Evolutionary conservation across 2,888 invertebrate species (phyloP).

Genomic region (Gymnocheta viridis): DNA sequence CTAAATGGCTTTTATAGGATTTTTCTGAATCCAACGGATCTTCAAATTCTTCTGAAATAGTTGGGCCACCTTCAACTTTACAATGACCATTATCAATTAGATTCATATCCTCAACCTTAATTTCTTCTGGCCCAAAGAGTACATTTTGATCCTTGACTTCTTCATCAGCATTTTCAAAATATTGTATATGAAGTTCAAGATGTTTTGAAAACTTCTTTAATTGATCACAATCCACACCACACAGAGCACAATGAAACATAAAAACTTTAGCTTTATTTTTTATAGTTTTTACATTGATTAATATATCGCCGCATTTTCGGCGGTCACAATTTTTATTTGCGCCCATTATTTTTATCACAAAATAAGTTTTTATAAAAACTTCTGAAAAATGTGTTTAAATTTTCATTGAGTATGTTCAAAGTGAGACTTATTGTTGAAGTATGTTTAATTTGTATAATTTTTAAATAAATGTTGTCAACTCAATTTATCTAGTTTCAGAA

Average conservation of each 20-base stretch:
- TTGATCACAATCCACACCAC: conserved; percentile 48
- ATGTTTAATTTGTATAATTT: background rate
- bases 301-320: conserved; percentile 53
- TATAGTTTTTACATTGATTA: conserved; percentile 52
- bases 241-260: conserved; percentile 51
- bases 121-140: conserved; percentile 40
- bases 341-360: conserved; percentile 30
- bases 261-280: conserved; percentile 57
- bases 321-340: conserved; percentile 22
- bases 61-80: background rate
- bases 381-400: conserved; percentile 29
- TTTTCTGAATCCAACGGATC: conserved; percentile 49
- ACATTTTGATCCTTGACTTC: background rate
- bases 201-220: conserved; percentile 59
- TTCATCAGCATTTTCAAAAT: conserved; percentile 16
- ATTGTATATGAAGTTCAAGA: conserved; percentile 42
- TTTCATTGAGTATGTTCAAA: conserved; percentile 12
- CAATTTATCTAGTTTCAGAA: background rate
- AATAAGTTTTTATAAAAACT: background rate
- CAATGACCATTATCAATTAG: background rate
- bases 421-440: background rate
- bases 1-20: background rate
- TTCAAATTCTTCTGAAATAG: background rate
- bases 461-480: background rate
- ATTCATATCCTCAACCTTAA: conserved; percentile 33